phyloP scores from a whole-genome alignment of 2,888 invertebrate species.

The Metopia argyrocephala region DNA sequence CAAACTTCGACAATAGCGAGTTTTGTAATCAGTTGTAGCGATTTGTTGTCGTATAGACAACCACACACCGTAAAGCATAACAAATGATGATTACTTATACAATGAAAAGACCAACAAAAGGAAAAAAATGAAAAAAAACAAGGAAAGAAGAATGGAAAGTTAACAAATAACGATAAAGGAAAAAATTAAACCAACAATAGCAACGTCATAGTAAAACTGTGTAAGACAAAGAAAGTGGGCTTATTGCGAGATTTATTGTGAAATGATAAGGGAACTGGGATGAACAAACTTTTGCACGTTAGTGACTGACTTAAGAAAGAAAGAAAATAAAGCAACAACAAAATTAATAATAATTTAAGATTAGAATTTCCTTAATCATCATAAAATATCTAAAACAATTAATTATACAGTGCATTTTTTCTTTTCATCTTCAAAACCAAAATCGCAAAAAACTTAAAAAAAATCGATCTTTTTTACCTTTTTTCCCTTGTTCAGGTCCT shows the following conservation, averaged over 20 bases:
- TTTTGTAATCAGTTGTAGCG: constrained; percentile 42
- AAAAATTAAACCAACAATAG: neutral
- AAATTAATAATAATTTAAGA: too few species aligned
- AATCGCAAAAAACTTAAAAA: too few species aligned
- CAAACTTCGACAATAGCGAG: constrained; percentile 53
- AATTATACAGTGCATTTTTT: too few species aligned
- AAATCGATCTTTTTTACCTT: too few species aligned
- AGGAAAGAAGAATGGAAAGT: constrained; percentile 16
- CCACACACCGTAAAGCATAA: constrained; percentile 20
- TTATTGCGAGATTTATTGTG: constrained; percentile 18
- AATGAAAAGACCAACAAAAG: constrained; percentile 27
- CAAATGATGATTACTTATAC: neutral
- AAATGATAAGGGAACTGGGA: constrained; percentile 2
- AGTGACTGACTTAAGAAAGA: too few species aligned
- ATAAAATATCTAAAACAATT: too few species aligned
- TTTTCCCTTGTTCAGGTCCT: too few species aligned
- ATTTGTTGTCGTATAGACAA: constrained; percentile 45
- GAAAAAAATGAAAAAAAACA: constrained; percentile 6
- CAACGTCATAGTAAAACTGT: neutral
- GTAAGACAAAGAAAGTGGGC: constrained; percentile 8
- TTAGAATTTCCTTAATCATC: too few species aligned
- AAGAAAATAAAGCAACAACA: too few species aligned
- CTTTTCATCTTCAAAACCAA: too few species aligned
- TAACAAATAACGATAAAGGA: constrained; percentile 39
- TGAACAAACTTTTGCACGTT: neutral